Conservation (phyloP, 2,888 invertebrate species). For the Aleiodes testaceus region DNA sequence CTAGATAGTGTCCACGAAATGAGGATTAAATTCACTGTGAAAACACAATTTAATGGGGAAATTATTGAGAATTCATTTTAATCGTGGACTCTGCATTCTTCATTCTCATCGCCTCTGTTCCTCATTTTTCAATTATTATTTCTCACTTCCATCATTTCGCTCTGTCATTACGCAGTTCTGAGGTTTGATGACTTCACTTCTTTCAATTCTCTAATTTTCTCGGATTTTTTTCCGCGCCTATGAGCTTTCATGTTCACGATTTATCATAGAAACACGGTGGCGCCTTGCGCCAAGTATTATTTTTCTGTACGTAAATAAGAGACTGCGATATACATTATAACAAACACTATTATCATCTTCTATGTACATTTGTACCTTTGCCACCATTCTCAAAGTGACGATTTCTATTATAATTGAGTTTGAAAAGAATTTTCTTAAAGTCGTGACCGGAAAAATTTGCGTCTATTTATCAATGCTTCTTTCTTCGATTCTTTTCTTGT, state of each 20-base stretch:
- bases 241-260: background rate
- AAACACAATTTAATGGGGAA: slow-evolving; percentile 1
- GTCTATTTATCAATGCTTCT: slow-evolving; percentile 8
- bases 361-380: slow-evolving; percentile 73
- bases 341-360: slow-evolving; percentile 63
- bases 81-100: slow-evolving; percentile 22
- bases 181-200: background rate
- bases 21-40: too few relatives aligned
- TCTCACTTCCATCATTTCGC: background rate
- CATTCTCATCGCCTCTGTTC: background rate
- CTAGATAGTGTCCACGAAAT: too few relatives aligned
- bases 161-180: background rate
- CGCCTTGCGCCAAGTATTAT: background rate
- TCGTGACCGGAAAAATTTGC: background rate
- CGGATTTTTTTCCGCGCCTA: slow-evolving; percentile 20
- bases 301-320: slow-evolving; percentile 43
- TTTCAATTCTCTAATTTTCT: slow-evolving; percentile 22
- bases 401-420: slow-evolving; percentile 43
- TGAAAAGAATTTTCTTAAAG: background rate
- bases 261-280: background rate
- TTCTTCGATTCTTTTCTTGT: slow-evolving; percentile 23
- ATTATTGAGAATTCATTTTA: slow-evolving; percentile 17
- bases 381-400: slow-evolving; percentile 66
- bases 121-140: background rate
- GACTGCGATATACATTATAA: slow-evolving; percentile 63